These are phyloP conservation scores for Thaumatotibia leucotreta DNA, from an alignment of 1,140 invertebrate genomes.

Conservation along the genomic window DNA sequence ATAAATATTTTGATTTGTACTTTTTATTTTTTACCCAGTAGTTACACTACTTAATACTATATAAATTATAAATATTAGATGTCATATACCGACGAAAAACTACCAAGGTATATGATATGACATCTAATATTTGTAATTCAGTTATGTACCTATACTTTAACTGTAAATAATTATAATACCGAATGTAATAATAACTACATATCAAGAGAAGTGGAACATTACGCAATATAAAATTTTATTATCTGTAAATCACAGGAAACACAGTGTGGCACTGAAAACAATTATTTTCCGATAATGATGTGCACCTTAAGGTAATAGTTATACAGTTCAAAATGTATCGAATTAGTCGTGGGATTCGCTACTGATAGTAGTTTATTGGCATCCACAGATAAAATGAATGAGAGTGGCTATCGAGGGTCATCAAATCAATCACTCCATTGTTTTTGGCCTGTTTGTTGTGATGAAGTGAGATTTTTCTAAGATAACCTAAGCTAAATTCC, in stretches of 20 bases:
- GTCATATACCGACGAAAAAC: no score
- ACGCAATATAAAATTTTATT: neutral
- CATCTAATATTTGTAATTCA: no score
- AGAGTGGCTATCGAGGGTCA: neutral
- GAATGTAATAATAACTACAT: neutral
- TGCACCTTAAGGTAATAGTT: neutral
- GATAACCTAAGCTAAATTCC: no score
- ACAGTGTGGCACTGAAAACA: neutral
- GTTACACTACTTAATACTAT: no score
- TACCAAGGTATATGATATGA: no score
- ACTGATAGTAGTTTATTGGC: conserved; percentile 14
- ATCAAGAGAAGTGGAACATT: neutral
- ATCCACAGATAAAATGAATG: conserved; percentile 7
- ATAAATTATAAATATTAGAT: no score
- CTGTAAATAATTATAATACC: neutral
- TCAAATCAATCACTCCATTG: conserved; percentile 13
- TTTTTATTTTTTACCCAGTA: no score
- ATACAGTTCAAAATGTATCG: neutral
- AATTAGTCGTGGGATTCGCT: neutral
- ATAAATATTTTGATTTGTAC: no score
- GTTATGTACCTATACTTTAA: no score
- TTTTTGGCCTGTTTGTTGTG: neutral
- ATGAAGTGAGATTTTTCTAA: neutral
- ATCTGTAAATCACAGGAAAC: neutral
- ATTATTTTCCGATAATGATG: neutral